These are phyloP conservation scores for Microchrysa polita DNA, from an alignment of 2,888 invertebrate genomes.

Conservation along the genomic window DNA sequence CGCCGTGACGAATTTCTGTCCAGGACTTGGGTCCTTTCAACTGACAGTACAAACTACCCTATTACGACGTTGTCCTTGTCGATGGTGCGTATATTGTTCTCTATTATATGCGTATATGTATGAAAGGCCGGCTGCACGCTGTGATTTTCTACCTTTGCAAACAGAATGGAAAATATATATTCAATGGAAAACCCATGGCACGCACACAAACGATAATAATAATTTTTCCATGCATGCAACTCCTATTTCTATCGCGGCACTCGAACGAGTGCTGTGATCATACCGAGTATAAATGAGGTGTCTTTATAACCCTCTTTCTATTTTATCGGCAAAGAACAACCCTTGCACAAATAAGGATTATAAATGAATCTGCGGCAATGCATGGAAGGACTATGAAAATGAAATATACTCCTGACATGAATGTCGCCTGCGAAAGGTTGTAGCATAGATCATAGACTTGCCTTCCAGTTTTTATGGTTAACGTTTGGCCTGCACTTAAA, in stretches of 20 bases:
- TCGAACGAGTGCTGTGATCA: too few species aligned
- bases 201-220: constrained; percentile 4
- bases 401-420: background rate
- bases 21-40: background rate
- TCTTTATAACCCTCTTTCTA: background rate
- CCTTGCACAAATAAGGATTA: constrained; percentile 10
- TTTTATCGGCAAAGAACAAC: constrained; percentile 1
- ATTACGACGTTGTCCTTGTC: background rate
- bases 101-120: background rate
- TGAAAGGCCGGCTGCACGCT: constrained; percentile 1
- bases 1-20: background rate
- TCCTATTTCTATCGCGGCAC: too few species aligned
- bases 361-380: constrained; percentile 19
- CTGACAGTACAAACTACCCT: constrained; percentile 19
- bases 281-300: background rate
- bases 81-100: background rate
- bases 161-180: background rate
- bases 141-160: background rate
- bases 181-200: constrained; percentile 9
- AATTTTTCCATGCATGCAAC: background rate
- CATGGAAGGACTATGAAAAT: background rate
- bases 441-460: background rate
- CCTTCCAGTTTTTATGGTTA: too few species aligned
- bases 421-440: too few species aligned
- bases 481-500: background rate